Percentiles rank a stretch among this genome's conserved stretches.
Conservation (phyloP, 2,113 vertebrate genomes). For the Arvicanthis niloticus region DNA sequence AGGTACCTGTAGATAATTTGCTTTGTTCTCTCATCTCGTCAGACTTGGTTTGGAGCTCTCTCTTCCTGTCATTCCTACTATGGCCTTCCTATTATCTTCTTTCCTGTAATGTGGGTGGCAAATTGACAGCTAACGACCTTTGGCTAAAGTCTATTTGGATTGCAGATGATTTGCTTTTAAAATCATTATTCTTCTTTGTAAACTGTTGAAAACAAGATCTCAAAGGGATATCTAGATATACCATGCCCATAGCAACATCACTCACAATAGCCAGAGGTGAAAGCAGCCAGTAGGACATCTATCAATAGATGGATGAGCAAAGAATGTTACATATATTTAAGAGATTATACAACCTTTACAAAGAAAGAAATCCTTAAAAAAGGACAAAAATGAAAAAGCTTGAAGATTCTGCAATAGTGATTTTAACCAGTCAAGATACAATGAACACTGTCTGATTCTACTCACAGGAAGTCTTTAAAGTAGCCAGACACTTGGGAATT, state of each 20-base stretch:
- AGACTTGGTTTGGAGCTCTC: neutral
- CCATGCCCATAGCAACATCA: neutral
- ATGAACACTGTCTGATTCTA: neutral
- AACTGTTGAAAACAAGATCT: constrained; percentile 51
- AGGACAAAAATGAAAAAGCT: neutral
- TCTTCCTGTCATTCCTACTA: neutral
- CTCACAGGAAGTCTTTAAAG: neutral
- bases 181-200: neutral
- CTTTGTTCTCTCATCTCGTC: neutral
- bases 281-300: neutral
- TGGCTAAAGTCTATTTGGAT: constrained; percentile 31
- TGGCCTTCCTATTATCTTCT: neutral
- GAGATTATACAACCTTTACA: neutral
- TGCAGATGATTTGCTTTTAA: neutral
- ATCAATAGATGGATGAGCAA: neutral
- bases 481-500: neutral
- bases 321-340: neutral
- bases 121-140: neutral
- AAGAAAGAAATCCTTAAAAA: constrained; percentile 25
- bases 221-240: neutral
- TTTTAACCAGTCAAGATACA: neutral
- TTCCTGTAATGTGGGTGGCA: neutral
- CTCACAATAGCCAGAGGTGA: neutral
- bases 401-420: neutral
- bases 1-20: neutral